Evolutionary conservation across 2,888 invertebrate genomes (phyloP).

Genomic region (Nipponacmea schrenckii): DNA sequence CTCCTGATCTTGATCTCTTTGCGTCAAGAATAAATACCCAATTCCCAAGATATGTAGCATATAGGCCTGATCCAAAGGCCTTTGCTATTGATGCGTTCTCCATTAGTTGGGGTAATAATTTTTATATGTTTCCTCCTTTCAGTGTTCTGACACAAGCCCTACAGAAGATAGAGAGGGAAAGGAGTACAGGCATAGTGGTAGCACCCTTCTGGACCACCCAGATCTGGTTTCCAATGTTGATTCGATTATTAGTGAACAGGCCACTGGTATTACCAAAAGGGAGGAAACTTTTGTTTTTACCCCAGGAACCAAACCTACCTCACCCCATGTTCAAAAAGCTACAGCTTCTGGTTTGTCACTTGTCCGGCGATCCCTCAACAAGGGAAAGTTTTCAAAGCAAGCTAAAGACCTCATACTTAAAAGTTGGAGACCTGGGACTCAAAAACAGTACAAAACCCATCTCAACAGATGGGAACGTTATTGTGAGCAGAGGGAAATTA

Average conservation of each 20-base stretch:
- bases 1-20: conserved; percentile 27
- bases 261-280: conserved; percentile 18
- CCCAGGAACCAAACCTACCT: background rate
- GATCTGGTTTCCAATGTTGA: conserved; percentile 13
- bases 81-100: conserved; percentile 24
- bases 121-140: conserved; percentile 29
- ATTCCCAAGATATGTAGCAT: conserved; percentile 17
- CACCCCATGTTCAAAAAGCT: conserved; percentile 20
- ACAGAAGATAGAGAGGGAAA: conserved; percentile 20
- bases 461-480: conserved; percentile 17
- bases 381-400: conserved; percentile 16
- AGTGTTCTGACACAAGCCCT: conserved; percentile 20
- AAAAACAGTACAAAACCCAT: conserved; percentile 17
- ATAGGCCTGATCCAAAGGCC: conserved; percentile 24
- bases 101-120: conserved; percentile 14
- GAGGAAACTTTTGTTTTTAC: background rate
- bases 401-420: conserved; percentile 13
- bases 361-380: conserved; percentile 18
- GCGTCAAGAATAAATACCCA: conserved; percentile 27
- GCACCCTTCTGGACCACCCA: conserved; percentile 22
- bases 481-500: conserved; percentile 20
- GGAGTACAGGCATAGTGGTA: conserved; percentile 18
- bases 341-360: conserved; percentile 11
- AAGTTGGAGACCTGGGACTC: conserved; percentile 16
- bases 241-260: conserved; percentile 19